Base-by-base conservation (phyloP, 2,113 vertebrate species). In the Sander vitreus region DNA sequence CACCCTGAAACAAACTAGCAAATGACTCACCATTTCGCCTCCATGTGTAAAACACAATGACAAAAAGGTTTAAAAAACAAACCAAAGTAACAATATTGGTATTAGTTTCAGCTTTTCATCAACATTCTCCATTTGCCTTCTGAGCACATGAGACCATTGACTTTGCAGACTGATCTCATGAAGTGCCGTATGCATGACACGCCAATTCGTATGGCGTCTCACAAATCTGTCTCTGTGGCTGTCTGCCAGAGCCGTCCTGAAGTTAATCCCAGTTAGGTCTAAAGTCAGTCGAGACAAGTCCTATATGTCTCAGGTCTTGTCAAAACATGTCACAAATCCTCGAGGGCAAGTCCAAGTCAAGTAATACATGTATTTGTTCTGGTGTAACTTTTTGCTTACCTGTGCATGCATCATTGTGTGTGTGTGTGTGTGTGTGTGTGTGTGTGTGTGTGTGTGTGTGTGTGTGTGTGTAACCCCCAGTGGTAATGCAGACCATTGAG, bases 401-500 rank as follows among this genome's bases (percentile, higher is more conserved):
- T 70, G 36, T 67, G 21, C 27, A 0, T 78, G 74, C 11, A 18
- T 70, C 25, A 60, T 14, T 63, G 14, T 60, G 39, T 39, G 39
- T 39, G 39, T 59, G 59, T 65, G 51, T 74, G 51, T 76, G 33
- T 76, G 50, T 75, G 50, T 73, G 51, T 73, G 18, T 76, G 62
- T 76, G 21, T 78, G 33, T 68, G 27, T 27, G 27, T 27, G 2
- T 27, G 60, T 68, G 48, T 81, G 39, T 76, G 65, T 77, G n/a
- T n/a, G 55, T 62, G 67, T 80, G 23, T 80, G 45, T 75, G 57
- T 21, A 51, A 23, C 53, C 66, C 74, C 62, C 57, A 30, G 65
- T 9, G 57, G 75, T 62, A 78, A 78, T 83, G 62, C 74, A 79
- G 30, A 73, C 77, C 83, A 81, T 64, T 86, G 85, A 86, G 80